Conservation (phyloP, 1,140 invertebrate species). For the Pseudomyrmex sp. region DNA sequence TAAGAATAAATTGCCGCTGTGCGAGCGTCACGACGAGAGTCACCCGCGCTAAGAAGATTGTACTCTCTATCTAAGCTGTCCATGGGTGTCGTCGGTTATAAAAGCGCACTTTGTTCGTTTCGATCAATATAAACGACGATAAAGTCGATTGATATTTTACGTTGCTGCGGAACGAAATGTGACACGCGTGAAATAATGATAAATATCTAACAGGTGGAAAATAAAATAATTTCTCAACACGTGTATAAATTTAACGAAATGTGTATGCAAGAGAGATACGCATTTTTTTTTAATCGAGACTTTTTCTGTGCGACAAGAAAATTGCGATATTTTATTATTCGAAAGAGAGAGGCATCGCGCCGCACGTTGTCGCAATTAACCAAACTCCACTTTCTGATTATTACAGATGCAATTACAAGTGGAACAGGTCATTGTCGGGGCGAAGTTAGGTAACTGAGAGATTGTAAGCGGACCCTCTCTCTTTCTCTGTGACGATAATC, state of each 20-base stretch:
- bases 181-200: background rate
- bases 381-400: background rate
- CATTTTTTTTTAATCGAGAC: no score
- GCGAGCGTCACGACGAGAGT: slow-evolving; percentile 31
- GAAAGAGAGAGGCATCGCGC: background rate
- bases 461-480: background rate
- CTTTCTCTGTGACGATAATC: slow-evolving; percentile 6
- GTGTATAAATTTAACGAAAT: background rate
- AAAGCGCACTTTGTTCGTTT: slow-evolving; percentile 16
- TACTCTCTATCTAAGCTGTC: slow-evolving; percentile 15
- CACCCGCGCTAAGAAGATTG: slow-evolving; percentile 45
- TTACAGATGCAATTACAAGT: background rate
- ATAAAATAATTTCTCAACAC: background rate
- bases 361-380: background rate
- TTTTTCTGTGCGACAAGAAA: background rate
- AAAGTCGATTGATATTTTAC: slow-evolving; percentile 13
- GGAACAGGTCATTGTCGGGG: background rate
- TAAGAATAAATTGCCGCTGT: slow-evolving; percentile 69
- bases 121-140: slow-evolving; percentile 1
- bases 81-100: background rate
- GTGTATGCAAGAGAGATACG: no score
- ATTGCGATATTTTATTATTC: background rate
- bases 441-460: slow-evolving; percentile 1
- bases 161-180: background rate
- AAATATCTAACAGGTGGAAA: background rate